Base-by-base conservation (phyloP, 2,113 vertebrate species). In the Sebastes fasciatus region DNA sequence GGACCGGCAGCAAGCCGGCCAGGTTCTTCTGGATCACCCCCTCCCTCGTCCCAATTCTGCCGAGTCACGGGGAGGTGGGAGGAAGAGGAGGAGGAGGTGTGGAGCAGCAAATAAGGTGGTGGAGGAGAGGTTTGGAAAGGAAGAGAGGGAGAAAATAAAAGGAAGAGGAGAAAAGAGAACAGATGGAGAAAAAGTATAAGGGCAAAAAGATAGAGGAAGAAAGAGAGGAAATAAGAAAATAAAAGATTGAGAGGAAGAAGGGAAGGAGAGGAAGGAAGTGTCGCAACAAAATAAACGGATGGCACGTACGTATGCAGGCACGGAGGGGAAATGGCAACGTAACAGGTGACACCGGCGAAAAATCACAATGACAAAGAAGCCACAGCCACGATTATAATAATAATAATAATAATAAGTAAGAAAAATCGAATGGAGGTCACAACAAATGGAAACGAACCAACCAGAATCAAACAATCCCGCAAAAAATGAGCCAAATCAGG, bases 11-110 rank as follows among this genome's bases (percentile, higher is more conserved):
- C 97, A 99, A 90, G 91, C 98, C 98, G 89, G 98, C 97, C 96
- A 99, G 95, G 96, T 99, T 99, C 98, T 99, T 99, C 98, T 99
- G 98, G 94, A 96, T 97, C 95, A 99, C 97, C 95, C 97, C 96
- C 96, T 99, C 98, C 96, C 98, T 96, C 88, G 98, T 99, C 94
- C 98, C 98, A 97, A 98, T 95, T 96, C 98, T 99, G 97, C 90
- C 94, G 89, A 92, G 94, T 93, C 93, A 73, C 19, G 84, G 91
- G 92, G 93, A 51, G 40, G 74, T 0, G 23, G 62, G 68, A 46
- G 69, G 60, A 17, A 17, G 57, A 51, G 2, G 55, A 65, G 62
- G 42, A 69, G 54, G 80, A 45, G 48, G 61, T n/a, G 71, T 49
- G 82, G 71, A 80, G 79, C 68, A 51, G 86, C 60, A 40, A 54